Evolutionary conservation across 2,113 vertebrate species (phyloP).

Genomic region (Charina bottae): DNA sequence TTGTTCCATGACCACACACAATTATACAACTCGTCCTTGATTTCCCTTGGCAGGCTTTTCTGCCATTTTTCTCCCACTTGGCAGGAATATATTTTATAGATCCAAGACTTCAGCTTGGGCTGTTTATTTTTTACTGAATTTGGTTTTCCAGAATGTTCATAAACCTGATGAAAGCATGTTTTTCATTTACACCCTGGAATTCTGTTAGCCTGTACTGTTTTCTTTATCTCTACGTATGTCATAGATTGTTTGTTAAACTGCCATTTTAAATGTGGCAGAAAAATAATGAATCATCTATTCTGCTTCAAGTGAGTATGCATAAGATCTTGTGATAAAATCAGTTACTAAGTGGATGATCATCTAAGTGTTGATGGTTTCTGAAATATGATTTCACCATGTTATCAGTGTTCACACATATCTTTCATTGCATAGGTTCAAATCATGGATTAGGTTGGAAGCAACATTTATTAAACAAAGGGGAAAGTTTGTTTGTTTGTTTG

Average conservation of each 20-base stretch:
- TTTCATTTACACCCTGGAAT: background rate
- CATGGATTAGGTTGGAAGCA: background rate
- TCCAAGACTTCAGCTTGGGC: background rate
- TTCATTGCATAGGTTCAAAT: slow-evolving; percentile 10
- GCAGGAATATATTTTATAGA: background rate
- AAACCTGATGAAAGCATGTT: background rate
- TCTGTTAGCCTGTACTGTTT: slow-evolving; percentile 56
- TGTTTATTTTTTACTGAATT: background rate
- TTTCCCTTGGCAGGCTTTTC: background rate
- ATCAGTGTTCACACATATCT: background rate
- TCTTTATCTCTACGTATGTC: slow-evolving; percentile 43
- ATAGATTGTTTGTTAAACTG: slow-evolving; percentile 58
- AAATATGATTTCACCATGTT: slow-evolving; percentile 36
- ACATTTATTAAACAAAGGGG: background rate
- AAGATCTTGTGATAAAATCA: slow-evolving; percentile 60
- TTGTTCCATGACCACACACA: slow-evolving; percentile 43
- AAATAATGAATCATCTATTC: slow-evolving; percentile 52
- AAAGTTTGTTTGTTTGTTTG: background rate
- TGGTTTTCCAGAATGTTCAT: background rate
- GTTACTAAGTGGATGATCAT: slow-evolving; percentile 24
- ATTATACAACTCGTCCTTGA: slow-evolving; percentile 41
- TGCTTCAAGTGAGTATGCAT: slow-evolving; percentile 27
- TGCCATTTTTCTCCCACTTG: background rate
- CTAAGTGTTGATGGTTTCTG: slow-evolving; percentile 31
- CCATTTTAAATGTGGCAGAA: slow-evolving; percentile 59